Evolutionary conservation across 2,113 vertebrate genomes (phyloP).

Genomic region (Thalassarche chlororhynchos): DNA sequence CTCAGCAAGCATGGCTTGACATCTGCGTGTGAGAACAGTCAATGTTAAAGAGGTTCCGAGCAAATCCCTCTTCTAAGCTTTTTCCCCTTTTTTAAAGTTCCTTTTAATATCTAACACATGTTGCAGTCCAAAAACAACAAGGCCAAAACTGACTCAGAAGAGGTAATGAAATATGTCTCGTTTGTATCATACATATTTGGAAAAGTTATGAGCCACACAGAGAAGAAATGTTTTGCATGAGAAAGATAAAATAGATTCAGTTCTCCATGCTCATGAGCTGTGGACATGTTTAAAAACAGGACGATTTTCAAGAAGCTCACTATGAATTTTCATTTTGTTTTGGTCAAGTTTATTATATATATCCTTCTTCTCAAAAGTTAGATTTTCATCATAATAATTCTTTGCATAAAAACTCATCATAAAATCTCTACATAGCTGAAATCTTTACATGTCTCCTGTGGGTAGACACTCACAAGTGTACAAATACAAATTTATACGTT

Average conservation of each 20-base stretch:
- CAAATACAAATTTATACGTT: not conserved
- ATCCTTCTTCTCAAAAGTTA: not conserved
- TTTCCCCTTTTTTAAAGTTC: not conserved
- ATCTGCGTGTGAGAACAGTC: not conserved
- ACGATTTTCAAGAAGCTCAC: not conserved
- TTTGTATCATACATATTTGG: not conserved
- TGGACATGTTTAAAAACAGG: not conserved
- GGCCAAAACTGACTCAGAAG: not conserved
- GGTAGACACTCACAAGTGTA: not conserved
- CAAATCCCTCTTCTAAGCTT: not conserved
- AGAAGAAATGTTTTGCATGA: not conserved
- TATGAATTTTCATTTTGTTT: not conserved
- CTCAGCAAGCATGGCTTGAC: not conserved
- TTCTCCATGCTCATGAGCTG: not conserved
- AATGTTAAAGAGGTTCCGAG: not conserved
- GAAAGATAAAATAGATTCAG: not conserved
- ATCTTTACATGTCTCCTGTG: not conserved
- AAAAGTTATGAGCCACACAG: not conserved
- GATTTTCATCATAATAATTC: not conserved
- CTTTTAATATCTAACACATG: not conserved
- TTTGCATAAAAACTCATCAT: not conserved
- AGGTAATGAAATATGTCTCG: not conserved
- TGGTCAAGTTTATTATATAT: not conserved
- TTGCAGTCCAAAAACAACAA: not conserved
- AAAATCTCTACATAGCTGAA: not conserved